phyloP scores from a whole-genome alignment of 2,888 invertebrate genomes.

The Brassicogethes aeneus region DNA sequence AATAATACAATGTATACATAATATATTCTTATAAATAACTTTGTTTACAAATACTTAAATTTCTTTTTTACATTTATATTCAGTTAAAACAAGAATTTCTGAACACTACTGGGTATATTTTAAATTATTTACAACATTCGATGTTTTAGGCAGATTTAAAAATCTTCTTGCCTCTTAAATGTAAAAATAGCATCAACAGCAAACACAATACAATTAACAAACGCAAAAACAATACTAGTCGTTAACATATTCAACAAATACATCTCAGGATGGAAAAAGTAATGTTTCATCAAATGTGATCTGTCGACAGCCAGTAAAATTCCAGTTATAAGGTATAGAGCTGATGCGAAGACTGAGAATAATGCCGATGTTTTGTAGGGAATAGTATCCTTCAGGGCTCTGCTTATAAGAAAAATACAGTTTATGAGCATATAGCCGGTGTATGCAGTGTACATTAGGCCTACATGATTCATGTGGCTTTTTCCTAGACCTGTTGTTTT shows the following conservation, averaged over 20 bases:
- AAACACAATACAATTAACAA: slow-evolving; percentile 52
- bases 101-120: too few species aligned
- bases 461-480: slow-evolving; percentile 50
- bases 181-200: slow-evolving; percentile 54
- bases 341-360: slow-evolving; percentile 52
- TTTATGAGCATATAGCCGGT: slow-evolving; percentile 60
- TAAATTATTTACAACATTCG: too few species aligned
- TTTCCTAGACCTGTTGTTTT: slow-evolving; percentile 46
- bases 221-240: slow-evolving; percentile 54
- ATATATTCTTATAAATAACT: too few species aligned
- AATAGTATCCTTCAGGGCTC: slow-evolving; percentile 51
- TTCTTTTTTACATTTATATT: too few species aligned
- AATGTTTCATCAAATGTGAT: slow-evolving; percentile 39
- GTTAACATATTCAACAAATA: slow-evolving; percentile 56
- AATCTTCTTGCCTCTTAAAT: slow-evolving; percentile 47
- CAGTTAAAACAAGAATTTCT: too few species aligned
- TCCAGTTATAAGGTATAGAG: slow-evolving; percentile 56
- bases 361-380: slow-evolving; percentile 56
- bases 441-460: slow-evolving; percentile 57
- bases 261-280: slow-evolving; percentile 52
- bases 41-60: too few species aligned
- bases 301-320: slow-evolving; percentile 50
- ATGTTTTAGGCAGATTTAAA: too few species aligned
- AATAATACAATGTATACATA: too few species aligned
- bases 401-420: slow-evolving; percentile 50